These are phyloP conservation scores for Pentalonia nigronervosa DNA, from an alignment of 1,140 invertebrate species.

Conservation along the genomic window DNA sequence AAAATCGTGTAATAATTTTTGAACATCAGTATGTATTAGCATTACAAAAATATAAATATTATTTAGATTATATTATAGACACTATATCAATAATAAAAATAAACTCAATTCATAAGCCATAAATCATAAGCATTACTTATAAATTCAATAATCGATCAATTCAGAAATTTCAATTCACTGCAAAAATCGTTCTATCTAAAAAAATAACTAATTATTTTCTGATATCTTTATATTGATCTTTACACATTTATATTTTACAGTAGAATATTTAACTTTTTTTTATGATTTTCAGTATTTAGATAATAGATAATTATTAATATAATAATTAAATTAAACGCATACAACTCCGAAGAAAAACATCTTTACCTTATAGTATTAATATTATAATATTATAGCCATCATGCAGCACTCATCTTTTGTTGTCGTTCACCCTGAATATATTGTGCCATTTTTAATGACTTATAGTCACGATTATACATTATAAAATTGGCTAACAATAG, in stretches of 20 bases:
- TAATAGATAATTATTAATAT: neutral
- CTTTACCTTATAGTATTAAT: neutral
- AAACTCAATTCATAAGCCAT: neutral
- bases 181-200: neutral
- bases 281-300: neutral
- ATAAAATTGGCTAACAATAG: conserved; percentile 27
- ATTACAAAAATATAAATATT: neutral
- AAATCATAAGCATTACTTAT: too few relatives aligned
- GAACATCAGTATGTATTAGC: neutral
- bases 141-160: neutral
- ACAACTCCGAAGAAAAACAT: neutral
- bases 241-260: neutral
- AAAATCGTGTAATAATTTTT: neutral
- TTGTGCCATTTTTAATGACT: conserved; percentile 35
- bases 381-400: neutral
- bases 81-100: neutral
- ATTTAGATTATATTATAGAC: too few relatives aligned
- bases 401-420: neutral
- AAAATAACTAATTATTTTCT: neutral
- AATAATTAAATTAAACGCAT: neutral
- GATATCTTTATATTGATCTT: neutral
- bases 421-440: conserved; percentile 3
- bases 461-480: neutral
- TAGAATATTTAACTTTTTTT: neutral
- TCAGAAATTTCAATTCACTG: neutral